Evolutionary conservation across 2,888 invertebrate genomes (phyloP).

Genomic region (Pyrrhia umbra): DNA sequence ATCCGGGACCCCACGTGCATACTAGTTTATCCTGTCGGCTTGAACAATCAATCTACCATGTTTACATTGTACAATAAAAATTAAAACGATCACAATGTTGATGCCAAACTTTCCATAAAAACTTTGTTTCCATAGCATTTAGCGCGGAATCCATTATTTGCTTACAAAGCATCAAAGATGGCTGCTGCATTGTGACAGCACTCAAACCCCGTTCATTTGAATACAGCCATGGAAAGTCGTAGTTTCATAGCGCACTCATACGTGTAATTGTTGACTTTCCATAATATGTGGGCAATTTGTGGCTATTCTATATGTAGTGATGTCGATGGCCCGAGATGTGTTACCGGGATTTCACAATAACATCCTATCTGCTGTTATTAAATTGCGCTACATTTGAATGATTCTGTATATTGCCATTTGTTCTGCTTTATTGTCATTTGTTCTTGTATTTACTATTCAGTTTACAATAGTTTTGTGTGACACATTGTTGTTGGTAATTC

Average conservation of each 20-base stretch:
- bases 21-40: too few relatives aligned
- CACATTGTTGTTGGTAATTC: conserved; percentile 1
- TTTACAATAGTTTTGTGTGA: background rate
- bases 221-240: conserved; percentile 74
- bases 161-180: conserved; percentile 52
- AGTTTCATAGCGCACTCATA: conserved; percentile 77
- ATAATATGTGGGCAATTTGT: conserved; percentile 65
- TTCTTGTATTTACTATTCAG: conserved; percentile 19
- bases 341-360: conserved; percentile 43
- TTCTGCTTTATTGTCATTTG: conserved; percentile 31
- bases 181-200: conserved; percentile 55
- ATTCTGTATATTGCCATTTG: conserved; percentile 36
- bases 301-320: conserved; percentile 38
- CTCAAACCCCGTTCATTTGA: conserved; percentile 59
- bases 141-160: conserved; percentile 43
- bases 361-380: conserved; percentile 44
- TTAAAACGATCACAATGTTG: conserved; percentile 5
- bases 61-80: conserved; percentile 6
- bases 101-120: conserved; percentile 31
- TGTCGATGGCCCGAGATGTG: conserved; percentile 57
- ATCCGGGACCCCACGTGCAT: too few relatives aligned
- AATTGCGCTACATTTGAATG: conserved; percentile 41
- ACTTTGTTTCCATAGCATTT: conserved; percentile 28
- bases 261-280: conserved; percentile 83
- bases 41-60: too few relatives aligned